Evolutionary conservation across 2,113 vertebrate species (phyloP), one percentile per base, ranked within the genome.

Genomic region (Platichthys stellatus): DNA sequence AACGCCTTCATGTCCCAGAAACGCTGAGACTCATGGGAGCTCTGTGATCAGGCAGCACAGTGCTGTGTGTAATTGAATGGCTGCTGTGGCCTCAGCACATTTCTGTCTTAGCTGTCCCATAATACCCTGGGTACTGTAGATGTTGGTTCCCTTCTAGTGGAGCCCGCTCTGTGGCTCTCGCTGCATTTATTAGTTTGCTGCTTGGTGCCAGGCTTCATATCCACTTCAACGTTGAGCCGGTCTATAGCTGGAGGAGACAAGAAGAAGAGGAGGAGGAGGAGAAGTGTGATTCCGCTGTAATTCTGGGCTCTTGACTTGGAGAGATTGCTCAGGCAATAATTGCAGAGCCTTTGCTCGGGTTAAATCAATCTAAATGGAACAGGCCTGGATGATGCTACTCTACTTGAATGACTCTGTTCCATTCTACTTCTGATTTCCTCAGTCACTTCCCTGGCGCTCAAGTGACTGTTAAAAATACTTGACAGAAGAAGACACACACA

Each of bases 241-340:
- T 71, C 63, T 76, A 17, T 59, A 43, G 72, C 72, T 66, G 26
- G 40, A 71, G 61, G 63, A 68, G 75, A 31, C 31, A 6, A n/a
- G 8, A 15, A n/a, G 20, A n/a, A n/a, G 51, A 47, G 11, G 38
- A 67, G 65, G 38, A 67, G 65, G 57, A 68, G 65, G 69, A 68
- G 72, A 76, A 83, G 80, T 69, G 67, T 67, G 78, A 60, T 75
- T 69, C 38, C 61, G 61, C 74, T 85, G 72, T 85, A 84, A 89
- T 86, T 89, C 35, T 85, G 81, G 72, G 73, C 85, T 90, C 86
- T 90, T 85, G 77, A 89, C 88, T 88, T 87, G 76, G 88, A 88
- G 88, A 91, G 86, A 91, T 86, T 84, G 82, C 78, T 88, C 58
- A 72, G 76, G 81, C 83, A 89, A 86, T 90, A 91, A 92, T 89